These are phyloP conservation scores for Drosophila willistoni DNA, from an alignment of 1,140 invertebrate genomes.

Conservation along the genomic window DNA sequence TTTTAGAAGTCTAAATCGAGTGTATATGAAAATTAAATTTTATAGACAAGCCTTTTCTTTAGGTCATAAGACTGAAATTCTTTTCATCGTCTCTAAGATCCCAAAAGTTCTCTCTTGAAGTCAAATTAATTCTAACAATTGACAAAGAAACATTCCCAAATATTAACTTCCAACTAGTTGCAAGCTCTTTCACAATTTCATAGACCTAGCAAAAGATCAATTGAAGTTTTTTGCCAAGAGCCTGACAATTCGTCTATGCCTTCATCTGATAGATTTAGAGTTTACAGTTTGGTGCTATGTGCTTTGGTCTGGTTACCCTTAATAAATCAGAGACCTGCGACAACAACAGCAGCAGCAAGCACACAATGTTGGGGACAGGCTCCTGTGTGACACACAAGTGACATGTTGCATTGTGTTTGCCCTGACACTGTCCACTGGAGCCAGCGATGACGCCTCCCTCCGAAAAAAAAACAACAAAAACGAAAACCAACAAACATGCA, in stretches of 20 bases:
- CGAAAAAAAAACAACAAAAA: constrained; percentile 27
- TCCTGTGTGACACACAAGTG: constrained; percentile 45
- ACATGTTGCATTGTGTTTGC: constrained; percentile 65
- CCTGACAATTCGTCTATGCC: constrained; percentile 8
- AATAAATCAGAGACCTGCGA: constrained; percentile 69
- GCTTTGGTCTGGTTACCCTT: constrained; percentile 2
- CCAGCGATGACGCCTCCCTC: not conserved
- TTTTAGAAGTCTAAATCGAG: too few species aligned
- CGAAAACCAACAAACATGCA: constrained; percentile 37
- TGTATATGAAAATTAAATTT: too few species aligned
- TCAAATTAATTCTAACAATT: too few species aligned
- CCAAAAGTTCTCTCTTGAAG: too few species aligned
- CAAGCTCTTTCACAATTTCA: too few species aligned
- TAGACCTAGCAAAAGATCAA: too few species aligned
- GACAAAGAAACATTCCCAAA: too few species aligned
- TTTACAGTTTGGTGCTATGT: not conserved
- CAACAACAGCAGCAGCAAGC: constrained; percentile 27
- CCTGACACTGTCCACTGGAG: constrained; percentile 36
- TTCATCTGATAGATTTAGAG: not conserved
- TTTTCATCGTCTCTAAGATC: too few species aligned
- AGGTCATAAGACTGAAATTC: too few species aligned
- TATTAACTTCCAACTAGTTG: too few species aligned
- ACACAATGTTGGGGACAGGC: constrained; percentile 46
- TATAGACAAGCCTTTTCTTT: too few species aligned
- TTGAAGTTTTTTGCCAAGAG: not conserved